Evolutionary conservation across 2,797 vertebrate species (phyloP), one percentile per base, ranked within the genome.

Genomic region (Rhinophrynus dorsalis): DNA sequence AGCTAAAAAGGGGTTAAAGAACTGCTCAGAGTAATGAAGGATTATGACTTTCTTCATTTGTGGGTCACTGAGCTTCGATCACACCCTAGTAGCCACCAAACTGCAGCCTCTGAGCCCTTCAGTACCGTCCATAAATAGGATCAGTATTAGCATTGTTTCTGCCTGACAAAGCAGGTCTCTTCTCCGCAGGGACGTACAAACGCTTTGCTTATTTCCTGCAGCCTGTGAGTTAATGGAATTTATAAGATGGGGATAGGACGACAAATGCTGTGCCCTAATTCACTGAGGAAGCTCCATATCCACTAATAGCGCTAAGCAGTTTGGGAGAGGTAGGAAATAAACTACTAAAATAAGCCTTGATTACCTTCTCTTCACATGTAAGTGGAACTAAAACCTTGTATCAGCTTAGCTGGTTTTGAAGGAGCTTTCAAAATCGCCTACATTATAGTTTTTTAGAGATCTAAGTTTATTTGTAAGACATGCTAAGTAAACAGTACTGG

Each of bases 61-160:
- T 75, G 82, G 88, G 82, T 82, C 80, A 29, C 26, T 74, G 79
- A 35, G 54, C 76, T 77, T 79, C 59, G 79, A 47, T 77, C 77
- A 24, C 30, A 37, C 75, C 73, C 54, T 68, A 75, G 76, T 52
- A 62, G 72, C 76, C 74, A 62, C 61, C 77, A 78, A 72, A 77
- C 70, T 61, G 70, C 61, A 64, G 72, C 70, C 69, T 72, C 70
- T 13, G 40, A 20, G 13, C 47, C 38, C 42, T 18, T 12, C 48
- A 24, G 67, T 48, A 52, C 67, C 68, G 51, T 65, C 38, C 75
- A 79, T 74, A 71, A 71, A 74, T 68, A 76, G 62, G 66, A 64
- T 71, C 42, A 48, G 51, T 26, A 18, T 67, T 78, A 0, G 0
- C 33, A 48, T 81, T 66, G 50, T 10, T 85, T 77, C 83, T 78